Evolutionary conservation across 2,113 vertebrate genomes (phyloP).

Genomic region (Poeciliopsis occidentalis): DNA sequence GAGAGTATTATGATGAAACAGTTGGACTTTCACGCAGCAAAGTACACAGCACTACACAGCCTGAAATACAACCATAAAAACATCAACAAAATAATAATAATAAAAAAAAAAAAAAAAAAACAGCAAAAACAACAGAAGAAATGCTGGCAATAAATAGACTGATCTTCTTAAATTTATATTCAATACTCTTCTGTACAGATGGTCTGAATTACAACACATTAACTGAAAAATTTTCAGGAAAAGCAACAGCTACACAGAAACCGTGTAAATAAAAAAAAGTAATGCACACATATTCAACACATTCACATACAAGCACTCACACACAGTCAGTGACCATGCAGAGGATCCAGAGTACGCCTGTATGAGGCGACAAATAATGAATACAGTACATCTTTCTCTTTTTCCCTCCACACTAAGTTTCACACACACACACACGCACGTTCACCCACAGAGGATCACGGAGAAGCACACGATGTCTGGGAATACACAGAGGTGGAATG

Average conservation of each 20-base stretch:
- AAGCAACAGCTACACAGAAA: slow-evolving; percentile 54
- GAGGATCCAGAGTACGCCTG: slow-evolving; percentile 59
- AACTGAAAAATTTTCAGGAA: slow-evolving; percentile 55
- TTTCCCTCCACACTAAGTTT: slow-evolving; percentile 60
- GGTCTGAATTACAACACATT: slow-evolving; percentile 76
- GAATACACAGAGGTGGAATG: slow-evolving; percentile 75
- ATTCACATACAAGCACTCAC: slow-evolving; percentile 17
- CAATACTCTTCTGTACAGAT: slow-evolving; percentile 81
- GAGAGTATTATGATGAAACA: slow-evolving; percentile 68
- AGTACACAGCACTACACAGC: slow-evolving; percentile 69
- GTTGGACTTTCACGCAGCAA: slow-evolving; percentile 70
- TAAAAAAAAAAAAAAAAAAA: slow-evolving; percentile 48
- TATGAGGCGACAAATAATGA: slow-evolving; percentile 60
- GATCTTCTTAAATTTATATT: slow-evolving; percentile 74
- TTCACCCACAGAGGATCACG: slow-evolving; percentile 49
- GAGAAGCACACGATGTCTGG: slow-evolving; percentile 31
- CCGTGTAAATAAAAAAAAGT: slow-evolving; percentile 68
- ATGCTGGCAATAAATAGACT: slow-evolving; percentile 82
- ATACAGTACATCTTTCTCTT: slow-evolving; percentile 77
- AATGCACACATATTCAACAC: slow-evolving; percentile 51
- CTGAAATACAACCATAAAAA: slow-evolving; percentile 72
- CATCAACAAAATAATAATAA: not conserved
- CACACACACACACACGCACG: slow-evolving; percentile 10
- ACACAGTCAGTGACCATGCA: slow-evolving; percentile 47
- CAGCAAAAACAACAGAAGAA: slow-evolving; percentile 54